These are phyloP conservation scores for Hyppa rectilinea DNA, from an alignment of 2,888 invertebrate genomes.

Conservation along the genomic window DNA sequence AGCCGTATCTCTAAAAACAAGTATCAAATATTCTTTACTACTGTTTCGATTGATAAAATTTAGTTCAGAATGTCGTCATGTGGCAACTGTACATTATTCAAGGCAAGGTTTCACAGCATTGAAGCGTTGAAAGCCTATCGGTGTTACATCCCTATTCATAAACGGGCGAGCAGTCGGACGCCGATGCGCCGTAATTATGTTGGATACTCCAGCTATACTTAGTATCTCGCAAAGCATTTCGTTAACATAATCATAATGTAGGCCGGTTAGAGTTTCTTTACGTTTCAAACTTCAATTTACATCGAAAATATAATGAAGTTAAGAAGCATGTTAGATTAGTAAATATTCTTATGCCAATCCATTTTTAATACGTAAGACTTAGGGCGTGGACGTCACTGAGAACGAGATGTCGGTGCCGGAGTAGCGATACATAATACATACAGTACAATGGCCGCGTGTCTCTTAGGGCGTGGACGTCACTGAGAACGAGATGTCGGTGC, in stretches of 20 bases:
- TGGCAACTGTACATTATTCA: background rate
- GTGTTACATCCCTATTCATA: background rate
- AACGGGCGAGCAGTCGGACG: background rate
- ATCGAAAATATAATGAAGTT: background rate
- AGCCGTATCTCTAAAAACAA: background rate
- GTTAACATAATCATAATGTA: slow-evolving; percentile 4
- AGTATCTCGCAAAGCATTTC: background rate
- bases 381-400: background rate
- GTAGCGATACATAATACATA: background rate
- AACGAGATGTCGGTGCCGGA: background rate
- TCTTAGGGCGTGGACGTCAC: background rate
- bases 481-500: background rate
- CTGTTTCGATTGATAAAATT: background rate
- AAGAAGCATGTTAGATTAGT: background rate
- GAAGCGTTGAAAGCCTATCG: background rate
- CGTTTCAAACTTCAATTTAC: slow-evolving; percentile 1
- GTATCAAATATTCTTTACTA: background rate
- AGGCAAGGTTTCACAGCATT: background rate
- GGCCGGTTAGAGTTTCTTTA: background rate
- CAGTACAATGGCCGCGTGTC: background rate
- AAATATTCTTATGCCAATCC: background rate
- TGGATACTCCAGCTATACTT: background rate
- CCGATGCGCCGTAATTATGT: background rate
- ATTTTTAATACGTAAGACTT: slow-evolving; percentile 9
- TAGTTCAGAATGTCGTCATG: background rate